Percentiles rank a stretch among this genome's conserved stretches.
Conservation (phyloP, 2,113 vertebrate genomes). For the Bungarus multicinctus region DNA sequence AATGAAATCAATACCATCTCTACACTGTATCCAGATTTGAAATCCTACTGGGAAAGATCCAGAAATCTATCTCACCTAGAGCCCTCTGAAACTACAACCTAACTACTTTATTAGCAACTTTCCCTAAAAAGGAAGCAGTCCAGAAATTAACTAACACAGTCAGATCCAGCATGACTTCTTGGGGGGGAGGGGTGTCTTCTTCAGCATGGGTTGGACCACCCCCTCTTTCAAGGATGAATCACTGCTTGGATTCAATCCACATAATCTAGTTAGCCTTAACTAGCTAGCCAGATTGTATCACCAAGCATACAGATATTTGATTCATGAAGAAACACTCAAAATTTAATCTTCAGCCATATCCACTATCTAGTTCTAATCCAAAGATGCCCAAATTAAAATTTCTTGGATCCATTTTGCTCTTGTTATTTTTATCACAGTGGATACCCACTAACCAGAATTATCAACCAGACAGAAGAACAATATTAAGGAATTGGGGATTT, state of each 20-base stretch:
- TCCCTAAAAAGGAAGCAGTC: background rate
- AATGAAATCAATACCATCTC: background rate
- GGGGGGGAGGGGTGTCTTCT: background rate
- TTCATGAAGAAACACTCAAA: background rate
- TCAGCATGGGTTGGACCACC: background rate
- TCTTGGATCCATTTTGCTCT: background rate
- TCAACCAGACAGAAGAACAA: background rate
- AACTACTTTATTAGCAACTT: background rate
- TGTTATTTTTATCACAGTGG: background rate
- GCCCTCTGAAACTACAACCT: background rate
- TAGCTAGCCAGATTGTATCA: background rate
- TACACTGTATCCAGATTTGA: background rate
- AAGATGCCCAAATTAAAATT: background rate
- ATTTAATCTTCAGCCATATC: background rate
- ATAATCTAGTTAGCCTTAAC: background rate
- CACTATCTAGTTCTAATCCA: background rate
- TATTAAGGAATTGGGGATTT: background rate
- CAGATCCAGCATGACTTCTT: background rate
- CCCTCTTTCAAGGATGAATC: background rate
- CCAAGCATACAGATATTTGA: background rate
- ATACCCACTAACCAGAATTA: background rate
- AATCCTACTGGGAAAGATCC: background rate
- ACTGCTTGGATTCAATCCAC: background rate
- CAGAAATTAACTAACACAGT: background rate
- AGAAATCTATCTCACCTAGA: background rate